Percentiles rank a stretch among this genome's conserved stretches.
Evolutionary conservation across 1,140 invertebrate genomes (phyloP).

Genomic region (Apis laboriosa): DNA sequence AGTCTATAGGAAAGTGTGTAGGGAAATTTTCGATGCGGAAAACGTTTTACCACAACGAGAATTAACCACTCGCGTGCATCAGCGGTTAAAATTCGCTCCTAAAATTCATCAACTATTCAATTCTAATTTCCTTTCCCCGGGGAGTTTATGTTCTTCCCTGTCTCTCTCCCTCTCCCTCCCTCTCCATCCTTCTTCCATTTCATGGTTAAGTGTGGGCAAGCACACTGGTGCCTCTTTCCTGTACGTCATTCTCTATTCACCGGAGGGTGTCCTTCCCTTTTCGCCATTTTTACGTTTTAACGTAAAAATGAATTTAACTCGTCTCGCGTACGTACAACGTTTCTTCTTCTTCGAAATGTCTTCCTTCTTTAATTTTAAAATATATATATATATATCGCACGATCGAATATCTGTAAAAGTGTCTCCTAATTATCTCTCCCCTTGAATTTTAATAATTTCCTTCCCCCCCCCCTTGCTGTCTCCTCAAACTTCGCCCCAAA

Average conservation of each 20-base stretch:
- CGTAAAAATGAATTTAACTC: constrained; percentile 34
- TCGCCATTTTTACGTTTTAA: constrained; percentile 32
- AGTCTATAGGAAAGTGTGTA: background rate
- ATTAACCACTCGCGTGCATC: constrained; percentile 57
- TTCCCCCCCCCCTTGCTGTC: constrained; percentile 36
- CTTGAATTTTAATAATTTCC: background rate
- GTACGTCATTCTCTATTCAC: constrained; percentile 45
- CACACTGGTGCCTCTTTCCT: constrained; percentile 35
- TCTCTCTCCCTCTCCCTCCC: constrained; percentile 35
- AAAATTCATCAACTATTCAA: constrained; percentile 77
- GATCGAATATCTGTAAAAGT: too few species aligned
- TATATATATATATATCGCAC: too few species aligned
- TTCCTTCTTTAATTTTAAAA: too few species aligned
- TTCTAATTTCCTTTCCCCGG: constrained; percentile 72
- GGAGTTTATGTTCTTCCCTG: constrained; percentile 58
- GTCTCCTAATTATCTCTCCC: too few species aligned
- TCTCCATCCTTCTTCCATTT: constrained; percentile 41
- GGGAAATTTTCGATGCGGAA: constrained; percentile 26
- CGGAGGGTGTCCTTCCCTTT: constrained; percentile 29
- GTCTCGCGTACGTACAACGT: background rate
- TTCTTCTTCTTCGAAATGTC: too few species aligned
- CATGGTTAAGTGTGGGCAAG: constrained; percentile 29
- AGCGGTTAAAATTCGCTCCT: constrained; percentile 66
- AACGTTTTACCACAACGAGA: constrained; percentile 36
- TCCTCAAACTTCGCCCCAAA: constrained; percentile 26